These are phyloP conservation scores for Xyrichtys novacula DNA, from an alignment of 2,797 vertebrate species.

Conservation along the genomic window DNA sequence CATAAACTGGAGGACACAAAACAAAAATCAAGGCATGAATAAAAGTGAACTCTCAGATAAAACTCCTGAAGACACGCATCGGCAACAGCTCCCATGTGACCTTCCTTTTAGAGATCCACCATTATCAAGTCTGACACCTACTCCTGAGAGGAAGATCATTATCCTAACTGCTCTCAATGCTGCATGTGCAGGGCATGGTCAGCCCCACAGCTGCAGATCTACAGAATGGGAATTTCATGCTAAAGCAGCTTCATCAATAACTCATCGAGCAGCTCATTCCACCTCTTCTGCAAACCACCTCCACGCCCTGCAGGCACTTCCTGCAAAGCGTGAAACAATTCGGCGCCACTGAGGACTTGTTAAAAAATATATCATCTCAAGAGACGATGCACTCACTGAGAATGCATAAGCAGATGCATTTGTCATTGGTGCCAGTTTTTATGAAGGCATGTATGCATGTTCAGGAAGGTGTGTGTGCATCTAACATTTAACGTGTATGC, in stretches of 20 bases:
- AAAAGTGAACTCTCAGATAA: no score
- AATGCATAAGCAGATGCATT: constrained; percentile 49
- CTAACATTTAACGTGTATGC: constrained; percentile 20
- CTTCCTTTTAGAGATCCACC: background rate
- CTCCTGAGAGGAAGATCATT: background rate
- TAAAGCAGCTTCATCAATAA: constrained; percentile 70
- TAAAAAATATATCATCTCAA: constrained; percentile 60
- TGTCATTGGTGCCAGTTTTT: constrained; percentile 6
- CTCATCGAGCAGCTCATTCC: constrained; percentile 56
- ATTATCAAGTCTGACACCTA: background rate
- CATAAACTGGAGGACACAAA: background rate
- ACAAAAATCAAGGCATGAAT: no score
- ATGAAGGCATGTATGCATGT: constrained; percentile 36
- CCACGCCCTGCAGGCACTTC: constrained; percentile 55
- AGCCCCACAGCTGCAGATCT: constrained; percentile 11
- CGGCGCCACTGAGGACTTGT: constrained; percentile 29
- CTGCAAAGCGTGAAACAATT: constrained; percentile 60
- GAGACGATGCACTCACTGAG: constrained; percentile 38
- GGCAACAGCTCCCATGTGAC: background rate
- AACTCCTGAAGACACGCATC: background rate
- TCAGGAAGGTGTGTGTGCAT: constrained; percentile 10
- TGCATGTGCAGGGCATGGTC: background rate
- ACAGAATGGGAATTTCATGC: constrained; percentile 22
- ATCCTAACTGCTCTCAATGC: background rate
- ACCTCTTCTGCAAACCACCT: constrained; percentile 36